Evolutionary conservation across 2,888 invertebrate species (phyloP), one percentile per base, ranked within the genome.

Genomic region (Andrena bicolor): DNA sequence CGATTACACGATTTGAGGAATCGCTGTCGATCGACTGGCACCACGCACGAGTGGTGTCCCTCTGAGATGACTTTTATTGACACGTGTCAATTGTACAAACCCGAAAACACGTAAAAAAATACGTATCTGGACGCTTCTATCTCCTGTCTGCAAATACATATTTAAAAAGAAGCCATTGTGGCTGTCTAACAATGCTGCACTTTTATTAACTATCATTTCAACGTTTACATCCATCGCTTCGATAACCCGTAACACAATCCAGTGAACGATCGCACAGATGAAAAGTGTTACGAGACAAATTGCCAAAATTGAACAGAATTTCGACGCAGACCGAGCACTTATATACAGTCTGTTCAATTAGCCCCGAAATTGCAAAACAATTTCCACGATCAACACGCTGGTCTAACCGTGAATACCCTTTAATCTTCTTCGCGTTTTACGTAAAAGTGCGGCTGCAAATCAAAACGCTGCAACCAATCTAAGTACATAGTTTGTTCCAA

Each of bases 361-460:
- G 26, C 69, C 60, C 49, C 28, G 53, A 75, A 69, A 69, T 70
- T 49, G 69, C 32, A 23, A 69, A 69, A 13, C 26, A 49, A 49
- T 26, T 60, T 4, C n/a, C 16, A 60, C 20, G 48, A 69, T 60
- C 60, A 32, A 32, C 26, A n/a, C 16, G 20, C n/a, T 30, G 23
- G 30, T 16, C 30, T 41, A 68, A 30, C 10, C 23, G 28, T 16
- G 20, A 41, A 28, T n/a, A 41, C 32, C 20, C 13, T 48, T 32
- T 16, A 6, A 8, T n/a, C 2, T 48, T 10, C 30, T 13, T 20
- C 49, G 20, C 6, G 65, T 28, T 20, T 30, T 30, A 30, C n/a
- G 28, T 49, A 13, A 16, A 4, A 41, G 41, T 16, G 41, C 16
- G 0, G 41, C 41, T 13, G 41, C 16, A 13, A 13, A 41, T 41